A percentile compares a stretch with the other conserved stretches of the same genome.
Conservation (phyloP, 2,797 vertebrate genomes). For the Triplophysa yarkandensis region DNA sequence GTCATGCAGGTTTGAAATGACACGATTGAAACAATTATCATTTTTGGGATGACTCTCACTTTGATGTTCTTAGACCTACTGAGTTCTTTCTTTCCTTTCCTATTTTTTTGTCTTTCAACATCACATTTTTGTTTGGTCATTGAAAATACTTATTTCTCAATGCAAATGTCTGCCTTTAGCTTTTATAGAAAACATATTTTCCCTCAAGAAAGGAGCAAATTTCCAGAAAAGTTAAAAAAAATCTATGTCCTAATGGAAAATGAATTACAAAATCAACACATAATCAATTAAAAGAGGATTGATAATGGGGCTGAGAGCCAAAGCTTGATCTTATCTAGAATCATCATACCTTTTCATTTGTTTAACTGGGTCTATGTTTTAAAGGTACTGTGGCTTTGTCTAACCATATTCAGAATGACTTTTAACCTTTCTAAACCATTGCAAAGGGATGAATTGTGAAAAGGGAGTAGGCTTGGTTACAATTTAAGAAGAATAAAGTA, state of each 20-base stretch:
- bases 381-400: too few species aligned
- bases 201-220: background rate
- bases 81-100: slow-evolving; percentile 2
- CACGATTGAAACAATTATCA: too few species aligned
- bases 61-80: slow-evolving; percentile 1
- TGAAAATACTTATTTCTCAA: slow-evolving; percentile 15
- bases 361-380: background rate
- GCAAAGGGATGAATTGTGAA: slow-evolving; percentile 14
- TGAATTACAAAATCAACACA: background rate
- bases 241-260: background rate
- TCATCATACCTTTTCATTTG: background rate
- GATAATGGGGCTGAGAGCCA: background rate
- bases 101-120: slow-evolving; percentile 4
- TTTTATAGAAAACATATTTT: background rate
- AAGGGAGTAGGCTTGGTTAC: slow-evolving; percentile 63
- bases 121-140: background rate
- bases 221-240: background rate
- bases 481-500: slow-evolving; percentile 75
- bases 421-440: slow-evolving; percentile 26
- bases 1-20: too few species aligned
- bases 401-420: background rate
- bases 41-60: too few species aligned
- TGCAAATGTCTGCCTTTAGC: background rate
- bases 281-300: background rate
- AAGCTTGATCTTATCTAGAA: slow-evolving; percentile 9